These are phyloP conservation scores for Mormyrus iriodes DNA, from an alignment of 2,113 vertebrate species.

Conservation along the genomic window DNA sequence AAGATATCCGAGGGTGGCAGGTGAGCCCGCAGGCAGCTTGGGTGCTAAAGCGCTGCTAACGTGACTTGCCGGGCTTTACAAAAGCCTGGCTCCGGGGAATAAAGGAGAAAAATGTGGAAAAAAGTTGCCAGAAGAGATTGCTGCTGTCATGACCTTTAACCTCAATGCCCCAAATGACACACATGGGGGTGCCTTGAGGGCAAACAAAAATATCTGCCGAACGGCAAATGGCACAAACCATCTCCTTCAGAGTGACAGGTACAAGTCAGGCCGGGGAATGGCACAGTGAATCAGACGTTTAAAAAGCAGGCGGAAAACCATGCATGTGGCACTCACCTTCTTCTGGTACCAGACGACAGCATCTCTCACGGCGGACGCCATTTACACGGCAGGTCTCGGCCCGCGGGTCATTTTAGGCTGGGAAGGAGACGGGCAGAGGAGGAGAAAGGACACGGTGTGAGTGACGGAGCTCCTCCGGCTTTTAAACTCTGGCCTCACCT, in stretches of 20 bases:
- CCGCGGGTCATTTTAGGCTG: conserved; percentile 86
- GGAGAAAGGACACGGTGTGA: background rate
- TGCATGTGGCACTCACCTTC: conserved; percentile 77
- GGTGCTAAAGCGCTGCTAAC: background rate
- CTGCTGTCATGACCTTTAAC: background rate
- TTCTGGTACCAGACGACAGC: conserved; percentile 99
- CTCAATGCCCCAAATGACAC: background rate
- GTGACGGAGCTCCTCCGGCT: background rate
- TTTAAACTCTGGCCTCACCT: conserved; percentile 45
- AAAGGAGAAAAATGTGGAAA: background rate
- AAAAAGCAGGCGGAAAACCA: background rate
- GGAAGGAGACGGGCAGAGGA: conserved; percentile 34
- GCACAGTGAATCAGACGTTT: background rate
- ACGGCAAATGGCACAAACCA: background rate
- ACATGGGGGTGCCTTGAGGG: background rate
- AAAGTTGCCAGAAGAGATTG: background rate
- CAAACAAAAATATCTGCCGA: background rate
- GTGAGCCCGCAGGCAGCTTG: background rate
- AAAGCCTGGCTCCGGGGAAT: background rate
- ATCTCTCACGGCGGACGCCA: conserved; percentile 99
- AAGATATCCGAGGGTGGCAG: background rate
- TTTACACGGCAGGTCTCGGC: conserved; percentile 80
- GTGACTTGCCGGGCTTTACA: background rate
- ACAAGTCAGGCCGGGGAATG: background rate
- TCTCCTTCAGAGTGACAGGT: background rate